phyloP scores from a whole-genome alignment of 2,888 invertebrate species.

The Hypolimnas misippus region DNA sequence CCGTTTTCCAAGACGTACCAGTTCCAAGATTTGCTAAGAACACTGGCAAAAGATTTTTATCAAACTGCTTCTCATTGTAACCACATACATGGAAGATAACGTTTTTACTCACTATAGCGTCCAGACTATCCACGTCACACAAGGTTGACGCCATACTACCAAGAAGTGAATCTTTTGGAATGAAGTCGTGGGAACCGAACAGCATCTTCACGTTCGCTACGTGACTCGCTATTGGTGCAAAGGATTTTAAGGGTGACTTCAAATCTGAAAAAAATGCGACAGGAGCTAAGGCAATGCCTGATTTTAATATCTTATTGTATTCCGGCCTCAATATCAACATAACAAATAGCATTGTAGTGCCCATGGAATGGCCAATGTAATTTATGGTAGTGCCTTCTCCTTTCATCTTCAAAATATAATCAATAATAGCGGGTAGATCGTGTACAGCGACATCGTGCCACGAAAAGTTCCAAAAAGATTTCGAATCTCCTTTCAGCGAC shows the following conservation, averaged over 20 bases:
- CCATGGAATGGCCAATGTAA: conserved; percentile 97
- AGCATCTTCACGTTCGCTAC: conserved; percentile 84
- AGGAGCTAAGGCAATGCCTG: conserved; percentile 88
- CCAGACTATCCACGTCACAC: conserved; percentile 80
- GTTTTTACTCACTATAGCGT: conserved; percentile 87
- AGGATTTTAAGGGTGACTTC: conserved; percentile 85
- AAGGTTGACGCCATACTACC: conserved; percentile 83
- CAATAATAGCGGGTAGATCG: conserved; percentile 94
- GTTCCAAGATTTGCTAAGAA: conserved; percentile 89
- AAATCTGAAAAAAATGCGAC: conserved; percentile 86
- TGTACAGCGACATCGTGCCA: conserved; percentile 95
- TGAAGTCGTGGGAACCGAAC: conserved; percentile 88
- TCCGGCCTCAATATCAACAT: conserved; percentile 87
- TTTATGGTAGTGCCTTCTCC: conserved; percentile 67
- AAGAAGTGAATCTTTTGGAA: conserved; percentile 86
- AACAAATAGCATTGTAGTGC: conserved; percentile 90
- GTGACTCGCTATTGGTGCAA: conserved; percentile 86
- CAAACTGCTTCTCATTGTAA: conserved; percentile 87
- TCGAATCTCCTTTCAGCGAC: conserved; percentile 78
- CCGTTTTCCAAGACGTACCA: conserved; percentile 89
- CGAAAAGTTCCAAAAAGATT: conserved; percentile 89
- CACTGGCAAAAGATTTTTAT: conserved; percentile 87
- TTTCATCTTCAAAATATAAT: conserved; percentile 81
- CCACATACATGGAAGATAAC: conserved; percentile 89
- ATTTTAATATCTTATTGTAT: conserved; percentile 85